A percentile compares a stretch with the other conserved stretches of the same genome.
These are phyloP conservation scores for Phrynocephalus vlangalii DNA, from an alignment of 2,797 vertebrate genomes.

Conservation along the genomic window DNA sequence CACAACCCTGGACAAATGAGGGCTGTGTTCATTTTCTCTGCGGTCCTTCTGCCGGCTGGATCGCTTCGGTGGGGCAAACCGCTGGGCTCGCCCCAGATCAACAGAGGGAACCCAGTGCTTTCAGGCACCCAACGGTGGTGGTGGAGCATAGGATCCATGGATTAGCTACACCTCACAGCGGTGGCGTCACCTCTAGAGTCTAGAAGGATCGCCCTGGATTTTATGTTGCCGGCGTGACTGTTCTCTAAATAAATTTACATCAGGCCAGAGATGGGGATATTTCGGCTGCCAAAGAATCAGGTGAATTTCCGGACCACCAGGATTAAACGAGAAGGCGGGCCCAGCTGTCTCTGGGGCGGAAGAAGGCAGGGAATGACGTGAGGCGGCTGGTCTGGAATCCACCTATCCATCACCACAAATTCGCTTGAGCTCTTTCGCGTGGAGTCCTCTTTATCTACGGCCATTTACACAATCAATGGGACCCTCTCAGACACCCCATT, in stretches of 20 bases:
- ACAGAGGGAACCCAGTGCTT: background rate
- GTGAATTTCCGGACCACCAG: background rate
- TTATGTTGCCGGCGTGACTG: background rate
- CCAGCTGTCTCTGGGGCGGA: too few species aligned
- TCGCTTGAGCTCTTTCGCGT: fast-evolving
- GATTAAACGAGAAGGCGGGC: fast-evolving
- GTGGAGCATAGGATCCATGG: background rate
- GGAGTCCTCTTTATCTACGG: background rate
- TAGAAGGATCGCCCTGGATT: too few species aligned
- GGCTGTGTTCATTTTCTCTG: background rate
- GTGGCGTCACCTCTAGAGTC: background rate
- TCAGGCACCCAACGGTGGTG: background rate
- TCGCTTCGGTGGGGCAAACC: background rate
- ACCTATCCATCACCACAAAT: background rate
- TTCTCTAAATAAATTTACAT: background rate
- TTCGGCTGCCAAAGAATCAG: background rate
- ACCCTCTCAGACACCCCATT: slow-evolving; percentile 23
- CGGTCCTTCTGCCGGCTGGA: background rate
- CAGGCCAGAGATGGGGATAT: background rate
- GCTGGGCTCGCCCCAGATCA: background rate
- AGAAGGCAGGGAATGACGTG: background rate
- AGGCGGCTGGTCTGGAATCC: background rate
- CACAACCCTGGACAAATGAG: background rate
- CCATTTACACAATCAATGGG: slow-evolving; percentile 13
- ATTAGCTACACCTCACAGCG: too few species aligned